Base-by-base conservation (phyloP, 2,797 vertebrate genomes). In the Chromis chromis region DNA sequence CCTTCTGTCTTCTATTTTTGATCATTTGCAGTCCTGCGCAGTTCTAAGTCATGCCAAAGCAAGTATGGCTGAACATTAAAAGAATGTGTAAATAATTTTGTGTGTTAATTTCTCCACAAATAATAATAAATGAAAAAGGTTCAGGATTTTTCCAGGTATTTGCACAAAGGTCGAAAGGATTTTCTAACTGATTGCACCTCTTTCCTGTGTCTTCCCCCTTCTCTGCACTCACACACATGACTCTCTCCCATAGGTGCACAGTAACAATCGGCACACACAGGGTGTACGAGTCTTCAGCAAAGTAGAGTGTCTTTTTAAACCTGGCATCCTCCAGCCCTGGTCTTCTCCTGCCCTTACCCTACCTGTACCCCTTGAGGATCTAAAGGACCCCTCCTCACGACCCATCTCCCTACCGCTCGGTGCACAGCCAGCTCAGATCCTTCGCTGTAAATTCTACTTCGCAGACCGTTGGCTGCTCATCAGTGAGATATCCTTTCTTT, bases 401-500 rank as follows among this genome's bases (percentile, higher is more conserved):
- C 90, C 91, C 11, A 89, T 98, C 86, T 93, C 93, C 0, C 92
- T 98, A n/a, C 94, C 95, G 0, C 92, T 98, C 56, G 92, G 92
- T 0, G 90, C 92, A 2, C 94, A 76, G 0, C 77, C 61, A 0
- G 97, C 94, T 1, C 95, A 96, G 72, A 96, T 97, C 78, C 90
- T 98, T 40, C 93, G 93, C 70, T 98, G 97, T 76, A 95, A 93
- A 48, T 98, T 98, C 85, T 91, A 91, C 88, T 98, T 98, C n/a
- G 89, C 94, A 0, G 94, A 95, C 60, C 92, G 87, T 28, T 98
- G 97, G 97, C 89, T 98, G 64, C 96, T 98, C 78, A 95, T 98
- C 94, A 98, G 97, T 0, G 97, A 98, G 91, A 93, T 98, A 71
- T 94, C 96, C 70, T 98, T 98, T 87, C 83, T 93, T 72, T 96